A percentile compares a stretch with the other conserved stretches of the same genome.
Conservation (phyloP, 2,113 vertebrate species). For the Laterallus jamaicensis region DNA sequence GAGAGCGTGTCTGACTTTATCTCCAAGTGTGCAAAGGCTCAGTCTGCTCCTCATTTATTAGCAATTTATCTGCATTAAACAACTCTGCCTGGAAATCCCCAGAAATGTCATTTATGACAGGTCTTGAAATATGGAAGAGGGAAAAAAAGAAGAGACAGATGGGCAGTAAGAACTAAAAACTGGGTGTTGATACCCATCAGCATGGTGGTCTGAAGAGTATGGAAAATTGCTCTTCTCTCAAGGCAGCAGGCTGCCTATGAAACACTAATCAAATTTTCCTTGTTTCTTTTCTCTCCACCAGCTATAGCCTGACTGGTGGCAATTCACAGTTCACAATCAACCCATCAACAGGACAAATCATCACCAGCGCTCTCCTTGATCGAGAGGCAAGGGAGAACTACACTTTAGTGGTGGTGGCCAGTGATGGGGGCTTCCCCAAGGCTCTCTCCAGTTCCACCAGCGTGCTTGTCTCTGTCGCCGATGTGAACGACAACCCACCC, state of each 20-base stretch:
- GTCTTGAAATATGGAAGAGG: neutral
- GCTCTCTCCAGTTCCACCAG: conserved; percentile 90
- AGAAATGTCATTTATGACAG: neutral
- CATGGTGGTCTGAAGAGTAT: neutral
- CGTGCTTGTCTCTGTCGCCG: conserved; percentile 84
- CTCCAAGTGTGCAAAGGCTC: neutral
- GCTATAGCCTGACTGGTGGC: conserved; percentile 90
- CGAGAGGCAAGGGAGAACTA: conserved; percentile 86
- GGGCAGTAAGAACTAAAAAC: neutral
- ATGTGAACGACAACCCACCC: conserved; percentile 96
- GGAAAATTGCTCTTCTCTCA: neutral
- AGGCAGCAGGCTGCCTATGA: neutral
- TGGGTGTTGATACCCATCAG: neutral
- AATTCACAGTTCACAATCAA: conserved; percentile 96
- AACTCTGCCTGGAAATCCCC: neutral
- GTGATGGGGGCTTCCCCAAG: conserved; percentile 84
- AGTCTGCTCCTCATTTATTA: neutral
- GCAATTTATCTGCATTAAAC: neutral
- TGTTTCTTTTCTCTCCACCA: conserved; percentile 48
- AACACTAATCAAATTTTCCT: neutral
- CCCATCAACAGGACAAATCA: conserved; percentile 95
- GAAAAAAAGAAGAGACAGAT: neutral
- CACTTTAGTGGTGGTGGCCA: conserved; percentile 90
- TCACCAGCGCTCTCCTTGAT: conserved; percentile 92
- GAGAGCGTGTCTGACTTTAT: neutral